These are phyloP conservation scores for Scalopus aquaticus DNA, from an alignment of 2,113 vertebrate genomes.

Conservation along the genomic window DNA sequence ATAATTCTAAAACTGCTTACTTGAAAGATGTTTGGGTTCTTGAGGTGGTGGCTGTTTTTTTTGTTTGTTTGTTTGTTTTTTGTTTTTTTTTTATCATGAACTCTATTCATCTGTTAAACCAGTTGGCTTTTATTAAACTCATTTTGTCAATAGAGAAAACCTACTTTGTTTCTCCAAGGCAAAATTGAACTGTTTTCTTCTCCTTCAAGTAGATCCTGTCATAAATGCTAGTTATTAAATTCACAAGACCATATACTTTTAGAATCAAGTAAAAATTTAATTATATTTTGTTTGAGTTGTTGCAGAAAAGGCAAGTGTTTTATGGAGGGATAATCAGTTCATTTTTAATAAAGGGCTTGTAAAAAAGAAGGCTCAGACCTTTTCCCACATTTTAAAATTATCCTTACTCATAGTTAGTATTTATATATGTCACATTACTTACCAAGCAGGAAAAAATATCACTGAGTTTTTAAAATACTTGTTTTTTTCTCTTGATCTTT, in stretches of 20 bases:
- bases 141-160: conserved; percentile 31
- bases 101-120: conserved; percentile 58
- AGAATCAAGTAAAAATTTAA: conserved; percentile 30
- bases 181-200: neutral
- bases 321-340: neutral
- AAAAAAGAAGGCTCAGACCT: neutral
- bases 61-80: neutral
- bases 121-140: conserved; percentile 55
- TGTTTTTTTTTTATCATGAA: neutral
- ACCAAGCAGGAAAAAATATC: neutral
- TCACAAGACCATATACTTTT: conserved; percentile 9
- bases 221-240: conserved; percentile 42
- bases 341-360: neutral
- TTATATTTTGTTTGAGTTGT: neutral
- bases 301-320: conserved; percentile 6
- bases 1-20: neutral
- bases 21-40: conserved; percentile 35
- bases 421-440: neutral
- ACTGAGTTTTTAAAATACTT: neutral
- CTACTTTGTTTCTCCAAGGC: conserved; percentile 38
- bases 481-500: neutral
- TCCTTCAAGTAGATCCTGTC: conserved; percentile 34
- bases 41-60: neutral
- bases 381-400: neutral
- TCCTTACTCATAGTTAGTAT: neutral